Evolutionary conservation across 2,888 invertebrate species (phyloP).

Genomic region (Hemaris fuciformis): DNA sequence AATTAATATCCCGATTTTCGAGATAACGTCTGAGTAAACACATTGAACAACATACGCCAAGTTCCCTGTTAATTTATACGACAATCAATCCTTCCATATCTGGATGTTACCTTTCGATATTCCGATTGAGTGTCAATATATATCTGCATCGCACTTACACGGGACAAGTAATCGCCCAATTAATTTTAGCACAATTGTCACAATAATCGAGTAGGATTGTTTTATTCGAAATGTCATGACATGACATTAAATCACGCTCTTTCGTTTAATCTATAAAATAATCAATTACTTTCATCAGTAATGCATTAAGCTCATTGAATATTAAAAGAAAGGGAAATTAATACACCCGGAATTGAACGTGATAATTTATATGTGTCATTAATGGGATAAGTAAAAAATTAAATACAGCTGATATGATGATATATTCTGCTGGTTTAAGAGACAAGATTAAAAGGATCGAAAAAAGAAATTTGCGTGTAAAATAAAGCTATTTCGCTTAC

Average conservation of each 20-base stretch:
- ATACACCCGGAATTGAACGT: not conserved
- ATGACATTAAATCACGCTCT: not conserved
- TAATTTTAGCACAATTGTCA: not conserved
- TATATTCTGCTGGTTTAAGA: too few species aligned
- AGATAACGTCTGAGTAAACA: not conserved
- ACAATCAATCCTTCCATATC: not conserved
- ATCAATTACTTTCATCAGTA: not conserved
- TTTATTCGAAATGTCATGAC: not conserved
- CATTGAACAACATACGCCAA: not conserved
- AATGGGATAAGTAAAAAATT: not conserved
- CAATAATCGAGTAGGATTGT: not conserved
- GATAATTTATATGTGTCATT: not conserved
- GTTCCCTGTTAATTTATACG: conserved; percentile 1
- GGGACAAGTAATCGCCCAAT: conserved; percentile 4
- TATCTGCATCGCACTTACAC: not conserved
- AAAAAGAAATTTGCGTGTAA: too few species aligned
- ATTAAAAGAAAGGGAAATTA: not conserved
- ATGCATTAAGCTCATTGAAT: not conserved
- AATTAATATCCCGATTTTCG: not conserved
- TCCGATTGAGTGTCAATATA: not conserved
- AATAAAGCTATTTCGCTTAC: too few species aligned
- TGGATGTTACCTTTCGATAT: not conserved
- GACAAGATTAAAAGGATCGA: too few species aligned
- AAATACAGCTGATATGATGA: not conserved
- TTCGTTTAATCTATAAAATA: not conserved